A percentile compares a stretch with the other conserved stretches of the same genome.
These are phyloP conservation scores for Linepithema humile DNA, from an alignment of 1,140 invertebrate genomes.

Conservation along the genomic window DNA sequence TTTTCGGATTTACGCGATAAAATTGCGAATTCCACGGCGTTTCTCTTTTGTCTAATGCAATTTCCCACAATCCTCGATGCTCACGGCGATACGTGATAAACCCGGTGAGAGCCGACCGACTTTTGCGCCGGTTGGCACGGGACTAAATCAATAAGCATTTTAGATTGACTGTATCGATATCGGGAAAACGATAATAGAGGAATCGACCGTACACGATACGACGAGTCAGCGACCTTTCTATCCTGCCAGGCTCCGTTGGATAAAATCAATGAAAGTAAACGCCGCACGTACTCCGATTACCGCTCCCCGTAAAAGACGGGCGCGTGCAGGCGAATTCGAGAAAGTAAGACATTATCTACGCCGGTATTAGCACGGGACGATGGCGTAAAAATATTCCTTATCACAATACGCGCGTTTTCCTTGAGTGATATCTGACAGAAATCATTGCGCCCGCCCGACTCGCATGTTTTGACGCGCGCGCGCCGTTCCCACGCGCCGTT, in stretches of 20 bases:
- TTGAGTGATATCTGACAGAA: neutral
- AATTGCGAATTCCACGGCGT: neutral
- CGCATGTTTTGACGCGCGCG: neutral
- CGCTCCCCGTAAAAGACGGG: neutral
- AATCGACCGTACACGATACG: neutral
- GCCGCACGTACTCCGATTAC: neutral
- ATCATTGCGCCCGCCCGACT: neutral
- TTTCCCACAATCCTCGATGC: neutral
- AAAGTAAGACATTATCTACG: conserved; percentile 42
- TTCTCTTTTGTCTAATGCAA: neutral
- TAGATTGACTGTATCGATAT: conserved; percentile 28
- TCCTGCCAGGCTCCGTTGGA: neutral
- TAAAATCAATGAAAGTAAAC: conserved; percentile 64
- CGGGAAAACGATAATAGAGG: conserved; percentile 22
- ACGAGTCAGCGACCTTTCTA: conserved; percentile 13
- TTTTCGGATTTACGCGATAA: neutral
- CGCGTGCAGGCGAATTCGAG: conserved; percentile 17
- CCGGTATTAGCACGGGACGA: neutral
- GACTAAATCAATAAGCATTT: neutral
- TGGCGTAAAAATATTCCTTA: neutral
- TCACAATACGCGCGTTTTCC: neutral
- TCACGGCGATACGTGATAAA: neutral
- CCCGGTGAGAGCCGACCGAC: neutral
- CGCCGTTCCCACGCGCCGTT: neutral
- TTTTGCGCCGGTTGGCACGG: neutral